Conservation (phyloP, 2,113 vertebrate genomes). For the Anolis sagrei region DNA sequence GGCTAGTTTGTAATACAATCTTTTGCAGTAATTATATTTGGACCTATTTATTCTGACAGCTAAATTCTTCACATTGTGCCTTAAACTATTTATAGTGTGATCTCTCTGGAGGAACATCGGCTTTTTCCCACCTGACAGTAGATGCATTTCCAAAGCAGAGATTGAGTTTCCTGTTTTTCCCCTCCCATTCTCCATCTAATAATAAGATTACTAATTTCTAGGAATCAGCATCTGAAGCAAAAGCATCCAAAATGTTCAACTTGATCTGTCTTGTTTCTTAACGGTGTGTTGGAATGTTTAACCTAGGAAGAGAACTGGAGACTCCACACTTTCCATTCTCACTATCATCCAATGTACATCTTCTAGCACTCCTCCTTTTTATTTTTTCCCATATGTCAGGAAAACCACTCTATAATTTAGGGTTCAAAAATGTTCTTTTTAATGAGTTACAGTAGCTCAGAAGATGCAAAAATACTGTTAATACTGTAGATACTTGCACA, state of each 20-base stretch:
- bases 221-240: neutral
- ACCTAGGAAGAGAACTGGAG: neutral
- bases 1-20: neutral
- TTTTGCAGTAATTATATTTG: neutral
- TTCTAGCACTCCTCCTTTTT: neutral
- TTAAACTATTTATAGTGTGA: neutral
- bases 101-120: neutral
- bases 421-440: neutral
- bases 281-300: neutral
- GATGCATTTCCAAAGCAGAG: neutral
- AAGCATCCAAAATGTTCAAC: neutral
- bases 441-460: neutral
- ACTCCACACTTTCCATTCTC: neutral
- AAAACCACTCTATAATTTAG: neutral
- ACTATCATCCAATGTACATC: neutral
- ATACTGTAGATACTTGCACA: neutral
- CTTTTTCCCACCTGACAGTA: neutral
- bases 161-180: neutral
- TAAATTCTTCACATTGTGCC: accelerated
- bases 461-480: neutral
- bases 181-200: neutral
- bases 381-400: neutral
- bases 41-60: neutral
- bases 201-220: neutral
- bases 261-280: neutral